Base-by-base conservation (phyloP, 2,113 vertebrate species). In the Eira barbara region DNA sequence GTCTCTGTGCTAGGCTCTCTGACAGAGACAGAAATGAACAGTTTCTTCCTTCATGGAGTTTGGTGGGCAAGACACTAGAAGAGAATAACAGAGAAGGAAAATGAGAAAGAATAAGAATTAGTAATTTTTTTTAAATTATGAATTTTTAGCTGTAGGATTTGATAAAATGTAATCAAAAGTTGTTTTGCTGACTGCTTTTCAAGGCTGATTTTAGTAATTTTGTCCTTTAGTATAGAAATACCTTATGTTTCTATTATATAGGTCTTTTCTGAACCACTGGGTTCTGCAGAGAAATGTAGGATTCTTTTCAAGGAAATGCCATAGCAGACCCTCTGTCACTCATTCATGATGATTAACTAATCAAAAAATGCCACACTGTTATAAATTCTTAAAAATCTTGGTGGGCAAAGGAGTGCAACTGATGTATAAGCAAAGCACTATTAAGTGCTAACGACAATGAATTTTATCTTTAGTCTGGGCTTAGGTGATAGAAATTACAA, bases 371-470 rank as follows among this genome's bases (percentile, higher is more conserved):
- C 55, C n/a, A 31, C 61, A 61, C 45, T 97, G 42, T 89, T 90
- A 21, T 31, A 76, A 39, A 52, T 76, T 94, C 17, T 78, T 83
- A 42, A 88, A 93, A 95, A 80, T 88, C 67, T 36, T 69, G 29
- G 29, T 91, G 76, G 80, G 78, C 20, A 94, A 84, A 96, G 14
- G 20, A 90, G 91, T 71, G 47, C 2, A 94, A 79, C 1, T 89
- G 42, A 83, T 67, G 90, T 87, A 69, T 49, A 89, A 95, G 91
- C 27, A 94, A 95, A 88, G 63, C 55, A 15, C 39, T 49, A 45
- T 74, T 74, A 88, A 93, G 25, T 63, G 52, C 67, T 82, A 84
- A 96, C 74, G 45, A 83, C 87, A 92, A 97, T 87, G 45, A 96
- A 93, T 84, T 83, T 83, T 91, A 36, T 87, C 36, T 93, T 67